These are phyloP conservation scores for Sinocyclocheilus maitianheensis DNA, from an alignment of 2,113 vertebrate genomes.

Conservation along the genomic window DNA sequence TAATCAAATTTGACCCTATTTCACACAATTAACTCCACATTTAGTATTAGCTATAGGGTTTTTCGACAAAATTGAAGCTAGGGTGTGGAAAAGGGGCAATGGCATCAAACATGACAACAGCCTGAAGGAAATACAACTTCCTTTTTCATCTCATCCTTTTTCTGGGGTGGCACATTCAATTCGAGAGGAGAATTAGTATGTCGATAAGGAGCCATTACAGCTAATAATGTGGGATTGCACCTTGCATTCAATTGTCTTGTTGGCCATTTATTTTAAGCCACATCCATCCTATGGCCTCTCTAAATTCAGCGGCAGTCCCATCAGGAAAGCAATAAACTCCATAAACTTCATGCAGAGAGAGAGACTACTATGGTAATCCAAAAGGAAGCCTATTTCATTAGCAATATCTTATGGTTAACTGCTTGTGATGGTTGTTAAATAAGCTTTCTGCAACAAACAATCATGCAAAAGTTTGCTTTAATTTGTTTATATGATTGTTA, in stretches of 20 bases:
- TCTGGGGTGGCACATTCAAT: slow-evolving; percentile 43
- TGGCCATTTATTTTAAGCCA: slow-evolving; percentile 49
- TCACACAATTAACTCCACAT: not conserved
- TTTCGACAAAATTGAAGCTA: not conserved
- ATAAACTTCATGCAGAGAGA: slow-evolving; percentile 1
- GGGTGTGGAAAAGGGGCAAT: not conserved
- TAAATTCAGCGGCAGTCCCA: not conserved
- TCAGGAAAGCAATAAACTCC: slow-evolving; percentile 5
- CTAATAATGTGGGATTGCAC: slow-evolving; percentile 39
- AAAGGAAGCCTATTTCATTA: slow-evolving; percentile 9
- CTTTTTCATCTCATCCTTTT: slow-evolving; percentile 19
- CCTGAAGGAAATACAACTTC: slow-evolving; percentile 3
- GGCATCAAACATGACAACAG: not conserved
- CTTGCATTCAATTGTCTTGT: slow-evolving; percentile 38
- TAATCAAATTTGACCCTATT: not conserved
- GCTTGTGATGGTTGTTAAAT: not conserved
- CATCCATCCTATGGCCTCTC: slow-evolving; percentile 20
- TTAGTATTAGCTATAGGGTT: not conserved
- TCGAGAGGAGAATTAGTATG: slow-evolving; percentile 49
- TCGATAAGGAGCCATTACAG: slow-evolving; percentile 55
- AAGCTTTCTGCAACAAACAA: not conserved
- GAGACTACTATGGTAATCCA: slow-evolving; percentile 1
- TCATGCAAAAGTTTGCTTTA: slow-evolving; percentile 1
- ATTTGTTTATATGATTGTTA: not conserved
- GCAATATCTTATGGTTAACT: not conserved